Evolutionary conservation across 2,888 invertebrate genomes (phyloP), one percentile per base, ranked within the genome.

Genomic region (Himalopsyche anomala): DNA sequence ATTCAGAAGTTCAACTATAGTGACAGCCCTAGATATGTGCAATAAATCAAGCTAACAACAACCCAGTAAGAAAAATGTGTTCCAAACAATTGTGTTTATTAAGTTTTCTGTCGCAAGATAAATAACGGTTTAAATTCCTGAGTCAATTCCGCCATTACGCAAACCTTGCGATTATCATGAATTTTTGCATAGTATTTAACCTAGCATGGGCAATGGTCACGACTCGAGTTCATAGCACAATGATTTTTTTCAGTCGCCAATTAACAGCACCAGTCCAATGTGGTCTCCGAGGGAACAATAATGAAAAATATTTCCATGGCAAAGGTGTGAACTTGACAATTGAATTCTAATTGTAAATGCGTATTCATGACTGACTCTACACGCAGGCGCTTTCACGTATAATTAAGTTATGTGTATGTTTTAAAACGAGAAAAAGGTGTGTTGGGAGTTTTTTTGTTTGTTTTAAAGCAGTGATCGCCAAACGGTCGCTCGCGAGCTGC

Each of bases 291-390:
- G 62, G 19, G n/a, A 9, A 62, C 2, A n/a, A n/a, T 62, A 62
- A 62, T 19, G 62, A 62, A 19, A 19, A 62, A 62, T 62, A 62
- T 62, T 62, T 62, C 62, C 62, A 62, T 62, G 62, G 19, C 62
- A 62, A 62, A 62, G 28, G 62, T 62, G 62, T 62, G 19, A 62
- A 62, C 62, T 62, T 19, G 62, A 11, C 62, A 62, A 19, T 28
- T 19, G 62, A 56, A n/a, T 56, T 56, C 45, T 28, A 28, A 28
- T 28, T 28, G 28, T 28, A 28, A 28, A 28, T 28, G 28, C 28
- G 28, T 28, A 28, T 28, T 28, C 28, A 28, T 28, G 28, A 28
- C 28, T 28, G 28, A 1, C 28, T 28, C 28, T 28, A 28, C 28
- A 28, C 28, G 28, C 28, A 28, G 28, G 28, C 28, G 28, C 28